Evolutionary conservation across 2,888 invertebrate genomes (phyloP), one percentile per base, ranked within the genome.

Genomic region (Hirtodrosophila histrioides): DNA sequence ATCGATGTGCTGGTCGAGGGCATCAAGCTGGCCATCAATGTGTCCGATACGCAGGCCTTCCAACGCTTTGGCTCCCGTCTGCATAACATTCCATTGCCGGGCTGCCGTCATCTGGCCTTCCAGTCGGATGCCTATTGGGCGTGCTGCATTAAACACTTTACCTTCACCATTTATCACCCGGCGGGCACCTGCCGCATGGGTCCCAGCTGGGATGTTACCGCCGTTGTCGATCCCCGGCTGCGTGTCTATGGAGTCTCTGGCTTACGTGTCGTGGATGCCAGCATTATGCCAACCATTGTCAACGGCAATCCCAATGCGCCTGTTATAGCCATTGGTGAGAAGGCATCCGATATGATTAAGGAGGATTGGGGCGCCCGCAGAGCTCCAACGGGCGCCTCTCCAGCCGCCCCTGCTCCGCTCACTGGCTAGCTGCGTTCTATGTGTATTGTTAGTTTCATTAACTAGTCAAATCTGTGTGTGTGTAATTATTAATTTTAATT

Each of bases 251-350:
- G 97, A 0, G 94, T 97, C 0, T 94, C 94, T 1, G 95, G 95
- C 29, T 91, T 97, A 24, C 93, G 97, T 66, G 96, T 97, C 0
- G 95, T 95, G 0, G 97, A 97, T 89, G 97, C 96, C 0, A 96
- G 96, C 70, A 95, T 97, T 51, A 97, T 97, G 97, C 97, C 97
- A 0, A 94, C 94, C 1, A 97, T 97, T 65, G 94, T 97, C 10
- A 97, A 96, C 89, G 97, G 97, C 0, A 97, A 97, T 92, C 97
- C 97, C 0, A 97, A 97, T 90, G 97, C 97, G 0, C 97, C 97
- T 0, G 94, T 95, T 1, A 96, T 97, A 43, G 97, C 97, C 96
- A 97, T 97, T 51, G 97, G 95, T 0, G 97, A 97, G 87, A 97
- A 97, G 90, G 97, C 94, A 0, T 95, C 97, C 6, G 97, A 97